These are phyloP conservation scores for Druon quercuslanigerum DNA, from an alignment of 1,140 invertebrate species.

Conservation along the genomic window DNA sequence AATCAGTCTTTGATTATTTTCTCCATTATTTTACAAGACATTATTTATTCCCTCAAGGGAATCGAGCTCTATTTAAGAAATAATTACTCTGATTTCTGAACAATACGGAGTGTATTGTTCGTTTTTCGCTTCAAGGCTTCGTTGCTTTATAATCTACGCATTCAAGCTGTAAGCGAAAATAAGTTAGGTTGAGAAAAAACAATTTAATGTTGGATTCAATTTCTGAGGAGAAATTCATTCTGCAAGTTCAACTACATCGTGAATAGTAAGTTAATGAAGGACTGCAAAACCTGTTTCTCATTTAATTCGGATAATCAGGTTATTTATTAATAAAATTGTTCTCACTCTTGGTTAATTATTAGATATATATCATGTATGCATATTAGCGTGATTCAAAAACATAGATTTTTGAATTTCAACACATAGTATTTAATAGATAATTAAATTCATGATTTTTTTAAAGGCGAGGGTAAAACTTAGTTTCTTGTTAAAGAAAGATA, in stretches of 20 bases:
- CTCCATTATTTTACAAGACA: no score
- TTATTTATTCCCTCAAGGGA: not conserved
- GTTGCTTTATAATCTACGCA: not conserved
- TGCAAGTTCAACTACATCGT: not conserved
- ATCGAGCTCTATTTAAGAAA: not conserved
- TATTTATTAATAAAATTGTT: not conserved
- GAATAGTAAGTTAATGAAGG: slow-evolving; percentile 23
- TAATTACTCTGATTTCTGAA: not conserved
- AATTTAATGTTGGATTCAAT: not conserved
- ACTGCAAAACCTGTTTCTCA: not conserved
- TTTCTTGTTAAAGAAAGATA: no score
- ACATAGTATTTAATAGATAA: no score
- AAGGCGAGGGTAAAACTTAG: no score
- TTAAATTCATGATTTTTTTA: no score
- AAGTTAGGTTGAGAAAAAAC: not conserved
- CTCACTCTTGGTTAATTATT: not conserved
- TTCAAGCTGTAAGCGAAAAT: not conserved
- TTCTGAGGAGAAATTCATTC: slow-evolving; percentile 12
- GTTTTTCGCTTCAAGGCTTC: not conserved
- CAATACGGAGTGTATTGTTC: not conserved
- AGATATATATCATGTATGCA: no score
- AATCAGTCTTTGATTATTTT: no score
- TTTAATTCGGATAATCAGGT: slow-evolving; percentile 1
- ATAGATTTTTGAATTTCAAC: no score
- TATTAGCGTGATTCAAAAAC: no score